Evolutionary conservation across 2,113 vertebrate genomes (phyloP).

Genomic region (Lathamus discolor): DNA sequence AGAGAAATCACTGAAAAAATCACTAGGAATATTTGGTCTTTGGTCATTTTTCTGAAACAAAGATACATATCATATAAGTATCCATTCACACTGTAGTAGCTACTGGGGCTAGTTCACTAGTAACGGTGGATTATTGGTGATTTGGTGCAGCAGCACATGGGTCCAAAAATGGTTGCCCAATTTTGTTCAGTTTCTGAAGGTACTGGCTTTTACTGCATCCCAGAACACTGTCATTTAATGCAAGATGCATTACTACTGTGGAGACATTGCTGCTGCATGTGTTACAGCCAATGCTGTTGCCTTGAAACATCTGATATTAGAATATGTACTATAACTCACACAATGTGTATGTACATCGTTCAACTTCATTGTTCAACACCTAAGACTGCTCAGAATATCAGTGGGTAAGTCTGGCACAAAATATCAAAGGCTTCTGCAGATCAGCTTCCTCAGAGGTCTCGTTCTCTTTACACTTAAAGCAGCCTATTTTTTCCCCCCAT

Average conservation of each 20-base stretch:
- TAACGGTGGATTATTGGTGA: not conserved
- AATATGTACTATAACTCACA: rapidly evolving
- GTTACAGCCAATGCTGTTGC: not conserved
- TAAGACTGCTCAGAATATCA: not conserved
- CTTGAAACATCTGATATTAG: not conserved
- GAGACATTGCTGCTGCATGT: not conserved
- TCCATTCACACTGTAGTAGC: not conserved
- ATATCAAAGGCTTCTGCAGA: not conserved
- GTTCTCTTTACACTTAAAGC: not conserved
- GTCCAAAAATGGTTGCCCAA: not conserved
- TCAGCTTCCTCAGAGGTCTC: not conserved
- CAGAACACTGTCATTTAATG: not conserved
- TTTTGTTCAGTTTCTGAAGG: not conserved
- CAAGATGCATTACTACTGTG: not conserved
- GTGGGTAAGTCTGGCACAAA: not conserved
- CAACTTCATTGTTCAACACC: not conserved
- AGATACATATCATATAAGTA: not conserved
- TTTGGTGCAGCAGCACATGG: not conserved
- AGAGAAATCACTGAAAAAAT: not conserved
- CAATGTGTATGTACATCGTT: rapidly evolving
- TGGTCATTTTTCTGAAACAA: not conserved
- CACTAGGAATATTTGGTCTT: not conserved
- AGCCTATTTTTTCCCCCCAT: not conserved
- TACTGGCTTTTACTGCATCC: not conserved
- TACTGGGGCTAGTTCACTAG: not conserved